Evolutionary conservation across 2,888 invertebrate species (phyloP), one percentile per base, ranked within the genome.

Genomic region (Incurvaria masculella): DNA sequence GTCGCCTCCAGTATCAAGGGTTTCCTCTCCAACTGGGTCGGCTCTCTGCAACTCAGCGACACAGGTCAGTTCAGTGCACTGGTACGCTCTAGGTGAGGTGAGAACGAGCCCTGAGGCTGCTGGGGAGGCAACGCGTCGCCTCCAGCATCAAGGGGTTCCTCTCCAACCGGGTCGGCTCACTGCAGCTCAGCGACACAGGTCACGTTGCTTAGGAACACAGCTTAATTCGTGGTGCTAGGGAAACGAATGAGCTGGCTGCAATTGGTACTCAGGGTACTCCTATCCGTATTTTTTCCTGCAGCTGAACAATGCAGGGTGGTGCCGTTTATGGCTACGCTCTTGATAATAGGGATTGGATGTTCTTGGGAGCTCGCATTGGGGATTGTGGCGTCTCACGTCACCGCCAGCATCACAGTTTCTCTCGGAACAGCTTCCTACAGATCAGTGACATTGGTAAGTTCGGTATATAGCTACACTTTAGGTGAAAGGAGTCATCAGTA

Each of bases 1-100:
- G 86, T 87, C 64, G 87, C 88, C 67, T 84, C 80, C 74, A 87
- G 87, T 72, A 84, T 88, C 71, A 81, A 83, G 66, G 88, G 88
- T 61, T 87, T 83, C 79, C 82, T 89, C 59, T 78, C 83, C 64
- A 83, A 82, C 71, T 82, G 85, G 63, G 80, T 87, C 69, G 78
- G 84, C 69, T 81, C 84, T 65, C 79, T 85, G 66, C 81, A 86
- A 72, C 80, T 84, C 46, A 81, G 85, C 63, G 88, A 88, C 64
- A 84, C 88, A 85, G 88, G 88, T 88, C 60, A 80, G 83, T 54
- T 17, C 6, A 16, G n/a, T n/a, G 17, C 6, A 41, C 8, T 11
- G 14, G 10, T 10, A 27, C 14, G 8, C 27, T 10, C 8, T 27
- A 10, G 14, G 27, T 10, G 14, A 27, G 27, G n/a, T n/a, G n/a